These are phyloP conservation scores for Trichogramma dendrolimi DNA, from an alignment of 2,888 invertebrate genomes.

Conservation along the genomic window DNA sequence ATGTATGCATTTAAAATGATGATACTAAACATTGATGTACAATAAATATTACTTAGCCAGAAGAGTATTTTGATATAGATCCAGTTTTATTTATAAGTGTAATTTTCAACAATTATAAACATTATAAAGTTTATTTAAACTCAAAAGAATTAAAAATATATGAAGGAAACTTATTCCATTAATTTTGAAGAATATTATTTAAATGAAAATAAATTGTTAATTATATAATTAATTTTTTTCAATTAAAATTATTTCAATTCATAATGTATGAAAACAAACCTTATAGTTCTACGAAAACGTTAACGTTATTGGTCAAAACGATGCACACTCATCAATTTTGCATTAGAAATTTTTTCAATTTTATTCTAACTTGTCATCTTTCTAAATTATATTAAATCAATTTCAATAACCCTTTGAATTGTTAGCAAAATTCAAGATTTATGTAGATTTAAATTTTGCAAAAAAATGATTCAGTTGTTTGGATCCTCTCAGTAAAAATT, in stretches of 20 bases:
- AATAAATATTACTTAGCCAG: not conserved
- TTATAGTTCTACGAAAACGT: no score
- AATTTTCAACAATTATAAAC: slow-evolving; percentile 2
- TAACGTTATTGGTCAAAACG: no score
- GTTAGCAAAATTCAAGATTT: no score
- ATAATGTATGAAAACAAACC: not conserved
- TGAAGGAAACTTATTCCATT: not conserved
- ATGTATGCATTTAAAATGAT: not conserved
- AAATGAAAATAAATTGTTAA: slow-evolving; percentile 2
- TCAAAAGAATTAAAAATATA: not conserved
- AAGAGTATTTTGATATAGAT: not conserved
- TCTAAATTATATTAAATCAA: no score
- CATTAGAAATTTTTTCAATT: no score
- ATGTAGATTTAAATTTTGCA: no score
- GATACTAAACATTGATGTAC: not conserved
- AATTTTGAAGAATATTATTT: not conserved
- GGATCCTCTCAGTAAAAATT: no score
- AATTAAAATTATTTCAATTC: not conserved
- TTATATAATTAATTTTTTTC: not conserved
- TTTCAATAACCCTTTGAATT: no score
- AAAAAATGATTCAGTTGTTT: no score
- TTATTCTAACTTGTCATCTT: no score
- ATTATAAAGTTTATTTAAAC: not conserved
- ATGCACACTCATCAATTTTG: no score
- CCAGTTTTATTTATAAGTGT: not conserved